Base-by-base conservation (phyloP, 2,888 invertebrate species). In the Gymnoscelis rufifasciata region DNA sequence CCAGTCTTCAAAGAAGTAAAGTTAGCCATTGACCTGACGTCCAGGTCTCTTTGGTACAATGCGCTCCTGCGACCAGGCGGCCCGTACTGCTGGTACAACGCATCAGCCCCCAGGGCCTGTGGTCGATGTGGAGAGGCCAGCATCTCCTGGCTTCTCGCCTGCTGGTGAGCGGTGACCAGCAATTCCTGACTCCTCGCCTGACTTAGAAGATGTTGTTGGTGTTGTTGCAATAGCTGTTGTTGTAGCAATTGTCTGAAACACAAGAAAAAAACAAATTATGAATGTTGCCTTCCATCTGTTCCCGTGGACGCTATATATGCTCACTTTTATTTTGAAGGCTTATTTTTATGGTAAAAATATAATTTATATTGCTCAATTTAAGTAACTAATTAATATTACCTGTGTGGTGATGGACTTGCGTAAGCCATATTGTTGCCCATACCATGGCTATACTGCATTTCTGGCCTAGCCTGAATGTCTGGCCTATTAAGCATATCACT, bases 141-240 rank as follows among this genome's bases (percentile, higher is more conserved):
- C 81, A 90, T 87, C 68, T 91, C 90, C 54, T 91, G 91, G 3
- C 91, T 90, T 56, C 91, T 78, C 1, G 50, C 50, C 1, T 50
- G 50, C 79, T 67, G 44, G 49, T 81, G 73, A 4, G 79, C 77
- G 1, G 86, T 77, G 1, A 89, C 82, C 31, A 91, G 67, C 82
- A 90, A 87, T 67, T 91, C 90, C 57, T 91, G 91, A 3, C 91
- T 90, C 55, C 91, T 78, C 2, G 89, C 83, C 57, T 89, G 88
- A 50, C 73, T 88, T 39, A 89, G 63, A 54, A 89, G 68, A 71
- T 89, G 78, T 51, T 89, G 89, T 39, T 90, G 89, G 39, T 90
- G 89, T 42, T 89, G 89, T 1, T 78, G 78, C 54, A 83, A 74
- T 47, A 89, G 89, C 46, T 89, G 90, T 46, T 90, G 89, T 54